Percentiles rank a stretch among this genome's conserved stretches.
phyloP scores from a whole-genome alignment of 1,140 invertebrate genomes.

The Lordiphosa mommai region DNA sequence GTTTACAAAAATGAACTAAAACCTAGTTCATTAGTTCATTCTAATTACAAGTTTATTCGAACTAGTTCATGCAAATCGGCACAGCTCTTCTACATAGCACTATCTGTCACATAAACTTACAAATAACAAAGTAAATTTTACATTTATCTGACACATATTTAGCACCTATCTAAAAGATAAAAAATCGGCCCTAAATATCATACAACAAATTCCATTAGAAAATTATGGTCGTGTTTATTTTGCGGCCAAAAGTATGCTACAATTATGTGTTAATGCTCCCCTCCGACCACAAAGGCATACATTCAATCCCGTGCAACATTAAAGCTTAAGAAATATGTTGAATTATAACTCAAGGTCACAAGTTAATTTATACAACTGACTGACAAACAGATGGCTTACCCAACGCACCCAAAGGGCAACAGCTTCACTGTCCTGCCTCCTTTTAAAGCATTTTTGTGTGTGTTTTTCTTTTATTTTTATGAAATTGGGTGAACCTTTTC shows the following conservation, averaged over 20 bases:
- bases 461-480: slow-evolving; percentile 19
- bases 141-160: too few relatives aligned
- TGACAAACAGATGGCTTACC: slow-evolving; percentile 26
- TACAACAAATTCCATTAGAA: too few relatives aligned
- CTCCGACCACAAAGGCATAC: neutral
- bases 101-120: too few relatives aligned
- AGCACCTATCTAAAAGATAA: too few relatives aligned
- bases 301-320: slow-evolving; percentile 32
- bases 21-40: too few relatives aligned
- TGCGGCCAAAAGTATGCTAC: slow-evolving; percentile 17
- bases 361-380: slow-evolving; percentile 60
- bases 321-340: slow-evolving; percentile 58
- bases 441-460: slow-evolving; percentile 11
- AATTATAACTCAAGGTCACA: slow-evolving; percentile 59
- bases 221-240: slow-evolving; percentile 24
- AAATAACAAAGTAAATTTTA: too few relatives aligned
- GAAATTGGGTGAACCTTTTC: slow-evolving; percentile 7
- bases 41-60: too few relatives aligned
- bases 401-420: slow-evolving; percentile 3
- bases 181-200: too few relatives aligned
- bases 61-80: too few relatives aligned
- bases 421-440: slow-evolving; percentile 5
- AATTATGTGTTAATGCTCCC: slow-evolving; percentile 21
- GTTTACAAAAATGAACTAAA: too few relatives aligned
- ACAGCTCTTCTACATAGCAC: too few relatives aligned